A percentile compares a stretch with the other conserved stretches of the same genome.
Evolutionary conservation across 2,113 vertebrate species (phyloP).

Genomic region (Calonectris borealis): DNA sequence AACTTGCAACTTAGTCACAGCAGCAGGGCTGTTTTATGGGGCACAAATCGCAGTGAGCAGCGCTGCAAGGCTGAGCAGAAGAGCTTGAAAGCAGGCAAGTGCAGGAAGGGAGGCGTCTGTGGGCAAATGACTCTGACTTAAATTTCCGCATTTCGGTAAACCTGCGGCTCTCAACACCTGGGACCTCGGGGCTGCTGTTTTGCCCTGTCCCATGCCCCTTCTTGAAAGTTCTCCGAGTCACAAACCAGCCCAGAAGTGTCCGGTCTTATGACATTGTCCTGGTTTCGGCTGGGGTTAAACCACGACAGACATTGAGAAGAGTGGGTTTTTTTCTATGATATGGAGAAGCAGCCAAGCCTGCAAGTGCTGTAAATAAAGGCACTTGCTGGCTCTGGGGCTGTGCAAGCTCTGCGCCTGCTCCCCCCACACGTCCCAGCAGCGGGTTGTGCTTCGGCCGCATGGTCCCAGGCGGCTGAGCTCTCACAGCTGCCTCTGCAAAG

Average conservation of each 20-base stretch:
- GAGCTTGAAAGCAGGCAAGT: not conserved
- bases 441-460: not conserved
- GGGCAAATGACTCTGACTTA: not conserved
- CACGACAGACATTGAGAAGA: not conserved
- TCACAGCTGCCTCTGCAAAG: not conserved
- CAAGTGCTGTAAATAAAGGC: slow-evolving; percentile 38
- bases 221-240: not conserved
- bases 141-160: not conserved
- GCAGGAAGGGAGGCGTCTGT: slow-evolving; percentile 13
- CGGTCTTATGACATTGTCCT: not conserved
- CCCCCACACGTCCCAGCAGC: not conserved
- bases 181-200: not conserved
- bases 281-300: no score
- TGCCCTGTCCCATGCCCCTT: not conserved
- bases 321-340: not conserved
- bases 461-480: not conserved
- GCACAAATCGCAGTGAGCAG: not conserved
- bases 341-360: not conserved
- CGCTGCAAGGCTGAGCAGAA: not conserved
- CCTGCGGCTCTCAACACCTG: not conserved
- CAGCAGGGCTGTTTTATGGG: not conserved
- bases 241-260: not conserved
- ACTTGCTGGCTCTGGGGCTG: not conserved
- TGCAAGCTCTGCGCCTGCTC: not conserved
- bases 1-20: not conserved